phyloP scores from a whole-genome alignment of 2,888 invertebrate species.

The Caenorhabditis sp. region DNA sequence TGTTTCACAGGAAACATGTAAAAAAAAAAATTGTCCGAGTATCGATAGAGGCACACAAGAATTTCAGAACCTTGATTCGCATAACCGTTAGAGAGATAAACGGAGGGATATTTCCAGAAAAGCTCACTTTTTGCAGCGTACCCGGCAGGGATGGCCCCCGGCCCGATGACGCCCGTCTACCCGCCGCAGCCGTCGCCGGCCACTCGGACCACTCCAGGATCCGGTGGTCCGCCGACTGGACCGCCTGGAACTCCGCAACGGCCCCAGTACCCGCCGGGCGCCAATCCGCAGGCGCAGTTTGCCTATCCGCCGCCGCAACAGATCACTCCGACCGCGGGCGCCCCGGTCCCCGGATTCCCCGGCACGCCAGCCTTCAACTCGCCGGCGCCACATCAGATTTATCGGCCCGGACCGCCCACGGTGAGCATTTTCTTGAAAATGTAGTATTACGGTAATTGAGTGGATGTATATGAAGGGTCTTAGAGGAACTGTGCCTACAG shows the following conservation, averaged over 20 bases:
- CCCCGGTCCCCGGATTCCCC: slow-evolving; percentile 24
- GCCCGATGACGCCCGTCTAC: slow-evolving; percentile 37
- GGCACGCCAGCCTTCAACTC: slow-evolving; percentile 28
- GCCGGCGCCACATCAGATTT: slow-evolving; percentile 48
- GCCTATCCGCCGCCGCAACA: slow-evolving; percentile 32
- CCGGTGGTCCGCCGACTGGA: slow-evolving; percentile 15
- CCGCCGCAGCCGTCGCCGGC: slow-evolving; percentile 33
- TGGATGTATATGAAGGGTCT: too few relatives aligned
- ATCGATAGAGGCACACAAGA: too few relatives aligned
- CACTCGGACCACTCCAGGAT: slow-evolving; percentile 27
- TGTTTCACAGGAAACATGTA: too few relatives aligned
- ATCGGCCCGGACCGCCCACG: slow-evolving; percentile 30
- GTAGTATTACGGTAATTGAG: too few relatives aligned
- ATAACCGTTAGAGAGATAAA: too few relatives aligned
- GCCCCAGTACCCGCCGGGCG: slow-evolving; percentile 43
- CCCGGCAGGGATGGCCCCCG: slow-evolving; percentile 25
- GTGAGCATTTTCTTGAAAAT: background rate
- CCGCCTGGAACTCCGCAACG: slow-evolving; percentile 32
- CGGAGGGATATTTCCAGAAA: too few relatives aligned
- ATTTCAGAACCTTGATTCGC: too few relatives aligned
- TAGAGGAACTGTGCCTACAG: too few relatives aligned
- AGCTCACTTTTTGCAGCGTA: slow-evolving; percentile 23
- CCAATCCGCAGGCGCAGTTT: slow-evolving; percentile 34
- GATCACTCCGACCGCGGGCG: slow-evolving; percentile 44
- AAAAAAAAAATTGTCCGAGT: too few relatives aligned